These are phyloP conservation scores for Trachelus iudaicus DNA, from an alignment of 2,888 invertebrate genomes.

Conservation along the genomic window DNA sequence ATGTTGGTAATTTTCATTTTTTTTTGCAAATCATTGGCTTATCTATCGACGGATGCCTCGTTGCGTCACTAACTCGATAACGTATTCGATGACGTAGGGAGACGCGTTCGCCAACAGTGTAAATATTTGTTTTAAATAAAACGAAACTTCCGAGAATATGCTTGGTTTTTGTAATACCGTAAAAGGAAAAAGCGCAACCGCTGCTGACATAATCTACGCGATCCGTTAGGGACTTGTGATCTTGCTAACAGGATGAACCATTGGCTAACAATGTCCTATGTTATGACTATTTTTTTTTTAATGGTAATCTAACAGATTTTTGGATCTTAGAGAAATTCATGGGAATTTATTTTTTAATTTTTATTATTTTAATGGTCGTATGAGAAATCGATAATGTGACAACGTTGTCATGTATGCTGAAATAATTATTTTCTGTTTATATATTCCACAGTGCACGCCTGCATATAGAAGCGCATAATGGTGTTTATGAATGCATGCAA, in stretches of 20 bases:
- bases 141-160: constrained; percentile 12
- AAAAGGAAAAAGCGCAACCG: constrained; percentile 31
- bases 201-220: constrained; percentile 29
- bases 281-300: not conserved
- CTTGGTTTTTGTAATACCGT: constrained; percentile 15
- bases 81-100: constrained; percentile 44
- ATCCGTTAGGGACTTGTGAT: constrained; percentile 25
- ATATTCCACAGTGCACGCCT: not conserved
- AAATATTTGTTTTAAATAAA: constrained; percentile 42
- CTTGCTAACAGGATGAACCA: not conserved
- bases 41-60: constrained; percentile 15
- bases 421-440: not conserved
- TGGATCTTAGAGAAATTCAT: not conserved
- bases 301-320: not conserved
- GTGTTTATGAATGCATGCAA: not conserved
- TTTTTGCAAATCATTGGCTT: not conserved
- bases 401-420: not conserved
- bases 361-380: not conserved
- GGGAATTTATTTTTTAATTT: not conserved
- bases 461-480: not conserved
- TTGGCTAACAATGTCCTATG: not conserved
- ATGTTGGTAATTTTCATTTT: not conserved
- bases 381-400: not conserved
- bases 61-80: constrained; percentile 42
- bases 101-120: constrained; percentile 20